Percentiles rank a stretch among this genome's conserved stretches.
Evolutionary conservation across 2,113 vertebrate species (phyloP).

Genomic region (Climacteris rufus): DNA sequence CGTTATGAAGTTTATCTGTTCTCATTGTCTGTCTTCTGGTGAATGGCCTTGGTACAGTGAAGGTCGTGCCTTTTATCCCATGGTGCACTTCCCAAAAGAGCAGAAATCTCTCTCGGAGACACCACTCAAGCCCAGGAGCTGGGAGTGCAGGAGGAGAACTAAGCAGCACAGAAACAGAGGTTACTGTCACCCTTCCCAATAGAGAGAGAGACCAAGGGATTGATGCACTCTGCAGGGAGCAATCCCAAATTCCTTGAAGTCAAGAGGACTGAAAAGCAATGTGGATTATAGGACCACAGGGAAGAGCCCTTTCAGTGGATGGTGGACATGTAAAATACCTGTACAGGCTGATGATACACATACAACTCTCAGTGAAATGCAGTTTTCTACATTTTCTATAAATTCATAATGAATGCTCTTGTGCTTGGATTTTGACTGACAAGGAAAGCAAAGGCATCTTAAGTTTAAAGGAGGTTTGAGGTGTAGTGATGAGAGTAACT

Average conservation of each 20-base stretch:
- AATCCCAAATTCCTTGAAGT: not conserved
- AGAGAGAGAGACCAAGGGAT: not conserved
- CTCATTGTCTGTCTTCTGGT: not conserved
- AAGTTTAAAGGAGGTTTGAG: not conserved
- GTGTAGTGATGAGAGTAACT: not conserved
- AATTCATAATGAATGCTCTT: not conserved
- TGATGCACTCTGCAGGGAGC: not conserved
- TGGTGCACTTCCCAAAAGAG: not conserved
- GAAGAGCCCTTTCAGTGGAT: not conserved
- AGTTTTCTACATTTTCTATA: not conserved
- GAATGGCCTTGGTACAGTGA: not conserved
- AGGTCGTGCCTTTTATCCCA: not conserved
- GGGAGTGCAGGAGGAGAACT: not conserved
- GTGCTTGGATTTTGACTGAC: not conserved
- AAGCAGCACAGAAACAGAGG: fast-evolving
- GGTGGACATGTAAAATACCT: not conserved
- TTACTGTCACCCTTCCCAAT: not conserved
- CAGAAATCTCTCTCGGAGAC: not conserved
- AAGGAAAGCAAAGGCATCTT: not conserved
- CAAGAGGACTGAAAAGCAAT: fast-evolving
- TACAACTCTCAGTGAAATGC: not conserved
- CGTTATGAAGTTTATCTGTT: not conserved
- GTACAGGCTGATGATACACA: fast-evolving
- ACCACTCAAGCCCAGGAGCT: fast-evolving
- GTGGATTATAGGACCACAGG: not conserved